Evolutionary conservation across 2,888 invertebrate species (phyloP).

Genomic region (Yponomeuta malinellus): DNA sequence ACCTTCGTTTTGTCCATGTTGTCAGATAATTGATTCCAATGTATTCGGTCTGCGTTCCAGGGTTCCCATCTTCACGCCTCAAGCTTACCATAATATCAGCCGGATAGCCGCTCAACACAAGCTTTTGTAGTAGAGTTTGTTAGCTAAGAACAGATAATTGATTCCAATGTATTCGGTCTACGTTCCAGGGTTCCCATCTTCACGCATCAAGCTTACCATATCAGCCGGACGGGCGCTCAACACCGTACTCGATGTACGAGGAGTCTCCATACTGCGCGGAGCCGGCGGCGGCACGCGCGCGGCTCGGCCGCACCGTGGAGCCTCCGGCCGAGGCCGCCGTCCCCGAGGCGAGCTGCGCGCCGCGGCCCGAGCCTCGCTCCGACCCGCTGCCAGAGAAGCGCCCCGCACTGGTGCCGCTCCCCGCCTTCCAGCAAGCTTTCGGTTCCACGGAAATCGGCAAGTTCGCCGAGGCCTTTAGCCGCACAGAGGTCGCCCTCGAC

Average conservation of each 20-base stretch:
- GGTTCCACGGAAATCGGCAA: conserved; percentile 91
- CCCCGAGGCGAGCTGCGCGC: conserved; percentile 25
- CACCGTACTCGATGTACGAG: conserved; percentile 56
- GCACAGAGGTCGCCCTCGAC: conserved; percentile 69
- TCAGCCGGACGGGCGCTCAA: conserved; percentile 49
- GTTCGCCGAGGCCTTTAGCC: conserved; percentile 83
- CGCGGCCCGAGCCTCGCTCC: conserved; percentile 44
- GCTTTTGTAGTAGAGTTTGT: no score
- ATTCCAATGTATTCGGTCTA: neutral
- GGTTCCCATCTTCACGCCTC: conserved; percentile 41
- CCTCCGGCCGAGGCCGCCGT: neutral
- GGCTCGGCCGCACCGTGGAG: conserved; percentile 25
- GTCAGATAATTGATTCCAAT: neutral
- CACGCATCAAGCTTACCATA: conserved; percentile 47
- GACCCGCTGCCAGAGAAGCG: conserved; percentile 51
- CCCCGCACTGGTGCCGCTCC: conserved; percentile 77
- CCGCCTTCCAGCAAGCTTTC: conserved; percentile 90
- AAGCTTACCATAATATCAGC: conserved; percentile 39
- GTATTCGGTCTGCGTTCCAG: conserved; percentile 36
- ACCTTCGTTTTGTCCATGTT: no score
- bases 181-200: conserved; percentile 48
- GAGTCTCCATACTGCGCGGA: conserved; percentile 28
- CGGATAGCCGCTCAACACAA: conserved; percentile 50
- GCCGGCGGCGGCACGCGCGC: conserved; percentile 32
- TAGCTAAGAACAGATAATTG: neutral